Conservation (phyloP, 2,797 vertebrate genomes). For the Xenopus petersii region DNA sequence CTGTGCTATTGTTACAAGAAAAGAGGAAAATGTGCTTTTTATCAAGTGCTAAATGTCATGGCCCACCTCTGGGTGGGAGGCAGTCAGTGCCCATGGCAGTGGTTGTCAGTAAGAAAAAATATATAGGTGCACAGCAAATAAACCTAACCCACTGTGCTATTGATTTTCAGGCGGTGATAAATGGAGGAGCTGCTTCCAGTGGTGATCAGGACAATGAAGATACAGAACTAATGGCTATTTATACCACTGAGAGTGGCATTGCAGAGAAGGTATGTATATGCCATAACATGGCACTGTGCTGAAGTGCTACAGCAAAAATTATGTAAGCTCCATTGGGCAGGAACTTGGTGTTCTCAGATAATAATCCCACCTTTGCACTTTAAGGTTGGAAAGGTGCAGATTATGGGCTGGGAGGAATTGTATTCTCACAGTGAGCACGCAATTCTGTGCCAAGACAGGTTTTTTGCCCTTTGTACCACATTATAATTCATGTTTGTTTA, state of each 20-base stretch:
- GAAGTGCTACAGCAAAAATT: too few species aligned
- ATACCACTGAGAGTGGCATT: conserved; percentile 81
- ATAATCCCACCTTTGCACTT: background rate
- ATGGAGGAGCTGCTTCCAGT: conserved; percentile 77
- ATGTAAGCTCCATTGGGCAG: background rate
- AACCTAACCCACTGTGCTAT: background rate
- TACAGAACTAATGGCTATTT: conserved; percentile 93
- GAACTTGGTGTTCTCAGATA: background rate
- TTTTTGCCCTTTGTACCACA: background rate
- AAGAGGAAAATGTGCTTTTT: too few species aligned
- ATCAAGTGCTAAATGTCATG: too few species aligned
- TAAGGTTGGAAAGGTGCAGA: background rate
- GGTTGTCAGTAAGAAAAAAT: too few species aligned
- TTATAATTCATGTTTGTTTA: too few species aligned
- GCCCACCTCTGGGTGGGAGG: background rate
- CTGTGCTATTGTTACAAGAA: too few species aligned
- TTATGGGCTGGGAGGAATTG: background rate
- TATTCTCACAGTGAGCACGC: background rate
- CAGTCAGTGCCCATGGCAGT: background rate
- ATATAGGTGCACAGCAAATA: too few species aligned
- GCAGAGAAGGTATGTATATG: conserved; percentile 79
- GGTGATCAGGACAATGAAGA: conserved; percentile 92
- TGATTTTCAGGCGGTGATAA: conserved; percentile 81
- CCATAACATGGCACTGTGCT: background rate
- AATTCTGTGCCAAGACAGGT: background rate